Conservation (phyloP, 1,140 invertebrate species). For the Vanessa tameamea region DNA sequence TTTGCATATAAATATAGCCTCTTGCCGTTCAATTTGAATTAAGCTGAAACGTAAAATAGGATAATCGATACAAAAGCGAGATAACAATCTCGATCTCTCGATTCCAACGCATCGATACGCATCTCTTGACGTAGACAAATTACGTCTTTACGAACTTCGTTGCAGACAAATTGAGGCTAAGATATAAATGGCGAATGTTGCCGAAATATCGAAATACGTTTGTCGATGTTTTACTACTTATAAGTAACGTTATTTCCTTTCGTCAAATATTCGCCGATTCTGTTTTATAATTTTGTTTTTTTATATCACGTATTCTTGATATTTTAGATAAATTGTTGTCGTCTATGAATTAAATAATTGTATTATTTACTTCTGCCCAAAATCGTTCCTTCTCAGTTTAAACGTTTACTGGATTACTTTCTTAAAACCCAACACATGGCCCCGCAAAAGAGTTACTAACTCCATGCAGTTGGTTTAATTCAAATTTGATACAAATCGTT, state of each 20-base stretch:
- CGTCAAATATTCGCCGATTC: not conserved
- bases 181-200: constrained; percentile 37
- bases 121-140: constrained; percentile 71
- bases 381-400: too few species aligned
- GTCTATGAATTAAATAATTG: too few species aligned
- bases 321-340: too few species aligned
- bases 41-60: constrained; percentile 54
- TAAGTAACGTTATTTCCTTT: constrained; percentile 24
- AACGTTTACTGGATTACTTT: too few species aligned
- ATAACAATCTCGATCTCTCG: constrained; percentile 48
- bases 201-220: constrained; percentile 26
- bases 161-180: constrained; percentile 63
- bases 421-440: too few species aligned
- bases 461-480: too few species aligned
- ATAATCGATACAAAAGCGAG: constrained; percentile 53
- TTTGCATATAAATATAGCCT: constrained; percentile 57
- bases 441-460: too few species aligned
- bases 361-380: too few species aligned
- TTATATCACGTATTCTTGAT: too few species aligned
- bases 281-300: too few species aligned
- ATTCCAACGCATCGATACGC: constrained; percentile 57
- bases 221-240: constrained; percentile 26
- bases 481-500: too few species aligned
- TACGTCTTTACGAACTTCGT: constrained; percentile 59
- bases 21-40: constrained; percentile 38